phyloP scores from a whole-genome alignment of 2,797 vertebrate species.

The Liasis olivaceus region DNA sequence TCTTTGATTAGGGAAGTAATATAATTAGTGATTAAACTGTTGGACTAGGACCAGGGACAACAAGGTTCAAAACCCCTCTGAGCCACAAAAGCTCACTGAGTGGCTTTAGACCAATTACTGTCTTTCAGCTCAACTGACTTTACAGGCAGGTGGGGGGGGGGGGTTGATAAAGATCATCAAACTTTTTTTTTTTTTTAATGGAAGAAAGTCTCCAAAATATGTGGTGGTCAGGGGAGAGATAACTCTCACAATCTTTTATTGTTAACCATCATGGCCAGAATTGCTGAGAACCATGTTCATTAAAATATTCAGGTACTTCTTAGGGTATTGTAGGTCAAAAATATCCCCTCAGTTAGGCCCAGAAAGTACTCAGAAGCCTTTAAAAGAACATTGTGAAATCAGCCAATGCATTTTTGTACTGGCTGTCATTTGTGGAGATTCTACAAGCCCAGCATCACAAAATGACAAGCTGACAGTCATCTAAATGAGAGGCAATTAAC shows the following conservation, averaged over 20 bases:
- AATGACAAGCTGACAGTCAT: background rate
- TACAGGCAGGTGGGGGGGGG: background rate
- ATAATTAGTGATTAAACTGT: background rate
- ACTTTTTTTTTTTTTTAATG: background rate
- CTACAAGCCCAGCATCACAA: background rate
- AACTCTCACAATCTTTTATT: background rate
- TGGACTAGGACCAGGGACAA: background rate
- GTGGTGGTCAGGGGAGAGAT: background rate
- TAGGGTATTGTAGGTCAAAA: background rate
- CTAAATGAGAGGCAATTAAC: background rate
- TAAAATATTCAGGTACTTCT: background rate
- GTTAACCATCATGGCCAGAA: background rate
- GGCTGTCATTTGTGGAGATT: background rate
- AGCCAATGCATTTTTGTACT: background rate
- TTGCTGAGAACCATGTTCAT: background rate
- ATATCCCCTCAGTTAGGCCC: background rate
- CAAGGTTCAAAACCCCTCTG: background rate
- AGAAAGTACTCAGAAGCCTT: background rate
- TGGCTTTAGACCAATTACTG: background rate
- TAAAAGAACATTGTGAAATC: background rate
- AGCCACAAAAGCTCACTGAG: background rate
- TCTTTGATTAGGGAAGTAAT: background rate
- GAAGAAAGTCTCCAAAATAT: background rate
- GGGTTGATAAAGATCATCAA: background rate
- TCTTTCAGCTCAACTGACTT: background rate